Evolutionary conservation across 2,888 invertebrate genomes (phyloP).

Genomic region (Cephus pygmeus): DNA sequence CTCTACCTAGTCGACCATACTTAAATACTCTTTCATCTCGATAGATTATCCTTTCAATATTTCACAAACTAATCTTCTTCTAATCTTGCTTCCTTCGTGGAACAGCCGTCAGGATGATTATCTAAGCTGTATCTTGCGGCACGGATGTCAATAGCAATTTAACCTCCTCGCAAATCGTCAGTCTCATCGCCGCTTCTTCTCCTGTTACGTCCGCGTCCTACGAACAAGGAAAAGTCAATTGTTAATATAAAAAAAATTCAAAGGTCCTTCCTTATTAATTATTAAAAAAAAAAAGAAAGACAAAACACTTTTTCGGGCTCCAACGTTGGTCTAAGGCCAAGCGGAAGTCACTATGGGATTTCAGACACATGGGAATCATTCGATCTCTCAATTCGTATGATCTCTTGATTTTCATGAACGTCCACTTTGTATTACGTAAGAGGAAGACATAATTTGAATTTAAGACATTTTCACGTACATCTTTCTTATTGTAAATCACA

Average conservation of each 20-base stretch:
- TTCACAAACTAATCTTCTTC: neutral
- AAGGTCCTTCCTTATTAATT: neutral
- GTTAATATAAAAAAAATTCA: neutral
- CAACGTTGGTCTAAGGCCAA: neutral
- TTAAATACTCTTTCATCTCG: neutral
- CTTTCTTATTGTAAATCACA: neutral
- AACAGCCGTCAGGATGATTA: neutral
- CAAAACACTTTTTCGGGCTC: neutral
- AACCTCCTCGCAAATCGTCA: constrained; percentile 52
- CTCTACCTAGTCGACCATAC: neutral
- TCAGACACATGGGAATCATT: neutral
- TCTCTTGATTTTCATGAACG: neutral
- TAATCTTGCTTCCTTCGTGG: neutral
- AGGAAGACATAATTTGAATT: neutral
- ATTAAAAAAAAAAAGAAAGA: neutral
- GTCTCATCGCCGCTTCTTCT: constrained; percentile 54
- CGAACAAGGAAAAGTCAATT: constrained; percentile 31
- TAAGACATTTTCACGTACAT: neutral
- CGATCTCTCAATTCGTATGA: neutral
- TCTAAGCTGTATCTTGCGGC: neutral
- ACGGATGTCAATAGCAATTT: constrained; percentile 22
- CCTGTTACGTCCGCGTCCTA: constrained; percentile 57
- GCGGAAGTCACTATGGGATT: neutral
- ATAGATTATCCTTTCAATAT: neutral
- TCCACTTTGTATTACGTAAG: neutral